Conservation (phyloP, 2,888 invertebrate species). For the Leucozona laternaria region DNA sequence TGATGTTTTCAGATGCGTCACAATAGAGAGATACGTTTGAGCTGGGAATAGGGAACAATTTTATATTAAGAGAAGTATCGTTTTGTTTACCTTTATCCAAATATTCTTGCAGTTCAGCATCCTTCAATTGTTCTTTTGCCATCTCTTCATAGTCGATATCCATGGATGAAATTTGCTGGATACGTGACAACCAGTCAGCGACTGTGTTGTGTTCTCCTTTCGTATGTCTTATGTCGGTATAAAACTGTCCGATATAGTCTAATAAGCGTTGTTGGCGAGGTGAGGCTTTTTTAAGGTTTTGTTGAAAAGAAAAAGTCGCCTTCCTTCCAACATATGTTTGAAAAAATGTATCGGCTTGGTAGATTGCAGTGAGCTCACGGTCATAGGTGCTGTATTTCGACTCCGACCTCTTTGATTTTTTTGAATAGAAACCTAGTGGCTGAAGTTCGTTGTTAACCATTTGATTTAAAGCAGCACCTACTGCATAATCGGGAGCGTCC, state of each 20-base stretch:
- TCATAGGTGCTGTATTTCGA: slow-evolving; percentile 1
- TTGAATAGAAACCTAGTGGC: not conserved
- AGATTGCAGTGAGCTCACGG: too few species aligned
- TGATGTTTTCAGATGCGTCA: too few species aligned
- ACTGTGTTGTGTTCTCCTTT: too few species aligned
- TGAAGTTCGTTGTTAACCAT: not conserved
- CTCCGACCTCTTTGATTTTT: not conserved
- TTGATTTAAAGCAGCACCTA: slow-evolving; percentile 12
- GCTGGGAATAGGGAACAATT: slow-evolving; percentile 17
- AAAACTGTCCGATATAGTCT: slow-evolving; percentile 3
- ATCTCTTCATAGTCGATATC: slow-evolving; percentile 10
- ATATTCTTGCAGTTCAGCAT: not conserved
- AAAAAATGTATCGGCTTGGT: slow-evolving; percentile 6
- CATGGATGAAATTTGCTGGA: not conserved
- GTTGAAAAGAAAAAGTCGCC: slow-evolving; percentile 10
- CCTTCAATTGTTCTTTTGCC: slow-evolving; percentile 11
- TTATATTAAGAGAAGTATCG: not conserved
- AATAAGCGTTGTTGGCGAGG: slow-evolving; percentile 13
- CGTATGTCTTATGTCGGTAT: not conserved
- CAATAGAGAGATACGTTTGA: too few species aligned
- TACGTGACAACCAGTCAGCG: too few species aligned
- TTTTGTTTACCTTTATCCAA: not conserved
- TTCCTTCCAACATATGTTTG: slow-evolving; percentile 10
- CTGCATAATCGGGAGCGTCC: not conserved
- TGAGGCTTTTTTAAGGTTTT: not conserved